Evolutionary conservation across 2,888 invertebrate species (phyloP).

Genomic region (Phaedon cochleariae): DNA sequence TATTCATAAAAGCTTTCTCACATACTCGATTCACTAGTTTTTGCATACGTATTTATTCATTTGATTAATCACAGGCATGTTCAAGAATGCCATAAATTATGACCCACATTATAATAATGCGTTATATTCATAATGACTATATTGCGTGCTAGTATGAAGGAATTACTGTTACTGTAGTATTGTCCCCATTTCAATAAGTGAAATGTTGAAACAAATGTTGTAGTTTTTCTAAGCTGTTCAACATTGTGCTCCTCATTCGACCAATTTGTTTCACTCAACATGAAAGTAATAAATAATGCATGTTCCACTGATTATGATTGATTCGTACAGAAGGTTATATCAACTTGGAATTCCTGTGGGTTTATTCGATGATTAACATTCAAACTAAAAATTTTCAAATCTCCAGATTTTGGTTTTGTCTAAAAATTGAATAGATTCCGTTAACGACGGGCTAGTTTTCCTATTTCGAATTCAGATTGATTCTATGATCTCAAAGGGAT

Average conservation of each 20-base stretch:
- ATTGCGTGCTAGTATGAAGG: constrained; percentile 1
- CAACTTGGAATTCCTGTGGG: too few species aligned
- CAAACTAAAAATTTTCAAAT: too few species aligned
- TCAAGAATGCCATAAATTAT: constrained; percentile 1
- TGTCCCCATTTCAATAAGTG: not conserved
- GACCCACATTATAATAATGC: constrained; percentile 8
- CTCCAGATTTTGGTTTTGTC: too few species aligned
- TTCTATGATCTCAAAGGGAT: too few species aligned
- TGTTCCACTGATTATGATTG: not conserved
- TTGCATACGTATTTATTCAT: too few species aligned
- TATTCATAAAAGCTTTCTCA: too few species aligned
- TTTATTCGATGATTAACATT: too few species aligned
- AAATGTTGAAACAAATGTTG: not conserved
- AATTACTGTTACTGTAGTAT: not conserved
- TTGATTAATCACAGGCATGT: not conserved
- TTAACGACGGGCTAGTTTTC: too few species aligned
- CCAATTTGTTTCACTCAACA: not conserved
- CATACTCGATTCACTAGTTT: too few species aligned
- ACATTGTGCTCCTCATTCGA: not conserved
- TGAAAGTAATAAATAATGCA: not conserved
- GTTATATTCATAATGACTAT: constrained; percentile 2
- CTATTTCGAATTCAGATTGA: too few species aligned
- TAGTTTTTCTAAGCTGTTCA: not conserved
- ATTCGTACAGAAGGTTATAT: too few species aligned
- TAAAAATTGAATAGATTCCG: too few species aligned